Evolutionary conservation across 2,113 vertebrate species (phyloP), one percentile per base, ranked within the genome.

Genomic region (Isichthys henryi): DNA sequence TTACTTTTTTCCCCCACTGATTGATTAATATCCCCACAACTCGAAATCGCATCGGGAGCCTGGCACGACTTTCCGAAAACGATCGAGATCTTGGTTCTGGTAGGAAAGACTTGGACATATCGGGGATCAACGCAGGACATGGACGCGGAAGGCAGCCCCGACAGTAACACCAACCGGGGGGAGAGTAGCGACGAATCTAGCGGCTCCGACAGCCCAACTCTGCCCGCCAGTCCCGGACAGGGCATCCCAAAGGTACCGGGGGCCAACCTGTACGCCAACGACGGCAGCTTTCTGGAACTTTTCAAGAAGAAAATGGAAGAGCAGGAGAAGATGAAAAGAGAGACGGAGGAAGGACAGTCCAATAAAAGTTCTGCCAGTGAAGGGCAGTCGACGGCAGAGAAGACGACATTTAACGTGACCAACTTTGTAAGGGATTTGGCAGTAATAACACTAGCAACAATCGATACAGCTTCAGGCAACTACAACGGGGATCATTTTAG

Each of bases 251-350:
- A 90, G 83, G 91, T 90, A 91, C 89, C 90, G 90, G 93, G 90
- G 49, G 92, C 93, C 94, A 96, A 96, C 91, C 93, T 95, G 27
- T 96, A 96, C 91, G 96, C 96, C 88, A 96, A 96, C 94, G 96
- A 96, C 39, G 96, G 96, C 88, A 96, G 95, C 92, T 96, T 96
- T 92, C 88, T 96, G 92, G 96, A 96, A 92, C 94, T 96, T 66
- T 96, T 96, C 92, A 96, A 93, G 93, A 95, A 96, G 91, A 95
- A 95, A 92, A 96, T 90, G 89, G 89, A 90, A 19, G 89, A 89
- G 39, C 43, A 86, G 35, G 84, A 90, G 62, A 87, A 87, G 31
- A 70, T 35, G 56, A 87, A 77, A 74, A 39, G 0, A 27, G 84
- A 89, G 27, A 86, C 48, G 39, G 21, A 1, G 27, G n/a, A 74